A percentile compares a stretch with the other conserved stretches of the same genome.
Evolutionary conservation across 2,888 invertebrate genomes (phyloP).

Genomic region (Heterodera filipjevi): DNA sequence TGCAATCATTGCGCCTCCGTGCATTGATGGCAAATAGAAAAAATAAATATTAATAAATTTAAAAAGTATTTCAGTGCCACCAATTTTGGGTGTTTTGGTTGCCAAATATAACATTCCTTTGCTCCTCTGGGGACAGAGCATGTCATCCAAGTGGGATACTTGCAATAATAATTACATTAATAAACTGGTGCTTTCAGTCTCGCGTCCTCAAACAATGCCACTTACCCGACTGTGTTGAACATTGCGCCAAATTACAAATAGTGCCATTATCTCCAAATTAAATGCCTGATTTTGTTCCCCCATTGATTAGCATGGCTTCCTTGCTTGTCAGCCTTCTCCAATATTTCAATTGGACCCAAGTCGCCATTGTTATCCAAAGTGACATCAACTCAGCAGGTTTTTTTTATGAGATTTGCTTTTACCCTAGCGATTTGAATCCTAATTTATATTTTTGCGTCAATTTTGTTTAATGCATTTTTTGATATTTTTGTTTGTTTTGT

Average conservation of each 20-base stretch:
- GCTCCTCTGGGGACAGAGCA: conserved; percentile 45
- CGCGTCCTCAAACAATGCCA: conserved; percentile 27
- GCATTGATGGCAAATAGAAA: conserved; percentile 40
- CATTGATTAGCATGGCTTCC: conserved; percentile 34
- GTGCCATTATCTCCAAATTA: conserved; percentile 24
- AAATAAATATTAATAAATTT: not conserved
- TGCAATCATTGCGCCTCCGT: conserved; percentile 52
- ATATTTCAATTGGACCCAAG: conserved; percentile 37
- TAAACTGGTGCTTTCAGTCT: not conserved
- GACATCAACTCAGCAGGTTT: conserved; percentile 39
- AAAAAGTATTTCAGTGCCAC: not conserved
- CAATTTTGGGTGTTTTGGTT: conserved; percentile 40
- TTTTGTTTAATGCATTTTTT: no score
- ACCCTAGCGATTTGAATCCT: no score
- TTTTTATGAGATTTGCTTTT: no score
- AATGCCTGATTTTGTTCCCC: not conserved
- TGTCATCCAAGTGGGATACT: not conserved
- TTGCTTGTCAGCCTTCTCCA: conserved; percentile 35
- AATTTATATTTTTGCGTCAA: no score
- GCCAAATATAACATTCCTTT: conserved; percentile 46
- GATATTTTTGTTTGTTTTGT: no score
- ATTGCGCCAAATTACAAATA: conserved; percentile 42
- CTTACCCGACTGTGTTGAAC: conserved; percentile 40
- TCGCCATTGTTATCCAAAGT: conserved; percentile 38
- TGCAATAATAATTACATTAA: not conserved